Percentiles rank a stretch among this genome's conserved stretches.
Evolutionary conservation across 2,888 invertebrate genomes (phyloP).

Genomic region (Aleiodes testaceus): DNA sequence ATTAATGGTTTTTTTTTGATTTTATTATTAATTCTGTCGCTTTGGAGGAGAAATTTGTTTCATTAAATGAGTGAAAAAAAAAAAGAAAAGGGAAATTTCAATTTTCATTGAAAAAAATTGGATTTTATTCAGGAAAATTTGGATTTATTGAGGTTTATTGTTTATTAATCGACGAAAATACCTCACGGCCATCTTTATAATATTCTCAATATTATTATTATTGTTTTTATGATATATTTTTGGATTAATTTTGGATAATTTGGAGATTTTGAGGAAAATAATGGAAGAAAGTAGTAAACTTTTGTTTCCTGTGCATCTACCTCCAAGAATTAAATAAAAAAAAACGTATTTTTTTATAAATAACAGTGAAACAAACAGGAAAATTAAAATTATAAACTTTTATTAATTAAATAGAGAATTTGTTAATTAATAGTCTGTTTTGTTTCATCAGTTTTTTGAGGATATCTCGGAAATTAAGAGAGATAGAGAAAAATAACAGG

Average conservation of each 20-base stretch:
- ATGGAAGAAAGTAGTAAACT: slow-evolving; percentile 5
- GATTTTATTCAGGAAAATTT: too few species aligned
- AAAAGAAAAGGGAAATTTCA: too few species aligned
- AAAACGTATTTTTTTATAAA: slow-evolving; percentile 15
- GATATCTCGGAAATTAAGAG: too few species aligned
- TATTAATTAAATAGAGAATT: background rate
- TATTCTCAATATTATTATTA: background rate
- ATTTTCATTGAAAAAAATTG: too few species aligned
- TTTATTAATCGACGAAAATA: too few species aligned
- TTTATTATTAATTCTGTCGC: background rate
- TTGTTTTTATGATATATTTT: background rate
- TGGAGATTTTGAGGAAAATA: background rate
- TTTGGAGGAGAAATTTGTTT: slow-evolving; percentile 1
- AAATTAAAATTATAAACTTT: slow-evolving; percentile 34
- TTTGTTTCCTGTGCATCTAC: slow-evolving; percentile 20
- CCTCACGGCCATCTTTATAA: slow-evolving; percentile 21
- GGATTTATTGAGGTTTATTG: too few species aligned
- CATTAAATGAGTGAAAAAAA: slow-evolving; percentile 7
- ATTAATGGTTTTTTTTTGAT: slow-evolving; percentile 5
- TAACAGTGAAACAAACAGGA: slow-evolving; percentile 24
- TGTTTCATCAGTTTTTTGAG: too few species aligned
- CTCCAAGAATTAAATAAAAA: slow-evolving; percentile 12
- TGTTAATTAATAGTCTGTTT: too few species aligned
- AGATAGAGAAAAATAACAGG: too few species aligned
- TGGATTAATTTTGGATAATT: background rate